Evolutionary conservation across 1,140 invertebrate species (phyloP), one percentile per base, ranked within the genome.

Genomic region (Leptoteleia sp.): DNA sequence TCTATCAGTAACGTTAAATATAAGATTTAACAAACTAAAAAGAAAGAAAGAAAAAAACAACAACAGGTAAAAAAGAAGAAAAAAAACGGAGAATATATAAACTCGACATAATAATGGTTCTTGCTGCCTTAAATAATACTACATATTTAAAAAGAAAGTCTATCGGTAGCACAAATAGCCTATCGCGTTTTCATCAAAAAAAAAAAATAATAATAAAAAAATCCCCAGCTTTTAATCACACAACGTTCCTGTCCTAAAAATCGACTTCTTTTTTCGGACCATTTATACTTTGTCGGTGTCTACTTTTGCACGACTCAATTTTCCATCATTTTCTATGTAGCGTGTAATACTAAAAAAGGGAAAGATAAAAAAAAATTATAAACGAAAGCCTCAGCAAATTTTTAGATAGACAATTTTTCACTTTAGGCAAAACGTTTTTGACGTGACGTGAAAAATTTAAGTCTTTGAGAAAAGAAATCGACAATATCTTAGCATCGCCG

Each of bases 81-180:
- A 22, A 42, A 43, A 72, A 76, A 80, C 64, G 68, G 80, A 80
- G 67, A 76, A 48, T 79, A 73, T 71, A 76, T 75, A 76, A 72
- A 78, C 50, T 79, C 62, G 76, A 76, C 68, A 79, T 82, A 83
- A 82, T 80, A 80, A 81, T 82, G 71, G 81, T 83, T 83, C 82
- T 83, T 83, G 80, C 80, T 82, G 82, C 82, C 82, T 83, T 83
- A 83, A 83, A 83, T 81, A 79, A 81, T 81, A 82, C 68, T 83
- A 82, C 70, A 78, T 76, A 81, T 79, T 75, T 70, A 75, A 79
- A 75, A 79, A 72, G 70, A 62, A 75, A 75, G 73, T 70, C 59
- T 70, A 77, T 70, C 57, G 73, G 65, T 77, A 77, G 65, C 73
- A 65, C 35, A 71, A 77, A 64, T 77, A 70, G 64, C 65, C 57